phyloP scores from a whole-genome alignment of 2,797 vertebrate genomes.

The Enteromius paludinosus region DNA sequence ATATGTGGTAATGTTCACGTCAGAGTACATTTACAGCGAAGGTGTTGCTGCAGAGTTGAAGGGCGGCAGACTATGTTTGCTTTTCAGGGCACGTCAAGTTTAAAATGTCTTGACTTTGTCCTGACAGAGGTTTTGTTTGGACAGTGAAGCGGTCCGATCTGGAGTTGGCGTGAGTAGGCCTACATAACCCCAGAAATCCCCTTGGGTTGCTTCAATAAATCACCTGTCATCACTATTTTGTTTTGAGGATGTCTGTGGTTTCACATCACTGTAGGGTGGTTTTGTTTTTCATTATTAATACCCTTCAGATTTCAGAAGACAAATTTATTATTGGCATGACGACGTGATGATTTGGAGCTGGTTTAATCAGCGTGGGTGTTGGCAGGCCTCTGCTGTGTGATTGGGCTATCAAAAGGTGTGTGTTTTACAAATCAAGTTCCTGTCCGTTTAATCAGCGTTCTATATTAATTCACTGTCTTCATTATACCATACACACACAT shows the following conservation, averaged over 20 bases:
- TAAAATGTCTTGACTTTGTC: slow-evolving; percentile 34
- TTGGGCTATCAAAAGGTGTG: not conserved
- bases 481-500: not conserved
- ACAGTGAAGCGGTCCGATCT: not conserved
- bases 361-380: not conserved
- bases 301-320: slow-evolving; percentile 37
- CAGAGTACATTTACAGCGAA: not conserved
- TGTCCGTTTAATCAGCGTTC: not conserved
- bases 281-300: slow-evolving; percentile 47
- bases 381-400: not conserved
- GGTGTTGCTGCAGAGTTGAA: not conserved
- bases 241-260: slow-evolving; percentile 21
- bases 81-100: slow-evolving; percentile 3
- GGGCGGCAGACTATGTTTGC: not conserved
- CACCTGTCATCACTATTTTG: not conserved
- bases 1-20: not conserved
- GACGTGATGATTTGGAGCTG: not conserved
- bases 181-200: not conserved
- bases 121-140: not conserved
- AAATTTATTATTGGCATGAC: slow-evolving; percentile 4
- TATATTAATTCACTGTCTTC: not conserved
- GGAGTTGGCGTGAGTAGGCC: not conserved
- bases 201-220: slow-evolving; percentile 3
- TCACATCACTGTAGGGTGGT: slow-evolving; percentile 8
- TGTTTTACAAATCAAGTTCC: not conserved